Evolutionary conservation across 2,797 vertebrate genomes (phyloP).

Genomic region (Tadarida brasiliensis): DNA sequence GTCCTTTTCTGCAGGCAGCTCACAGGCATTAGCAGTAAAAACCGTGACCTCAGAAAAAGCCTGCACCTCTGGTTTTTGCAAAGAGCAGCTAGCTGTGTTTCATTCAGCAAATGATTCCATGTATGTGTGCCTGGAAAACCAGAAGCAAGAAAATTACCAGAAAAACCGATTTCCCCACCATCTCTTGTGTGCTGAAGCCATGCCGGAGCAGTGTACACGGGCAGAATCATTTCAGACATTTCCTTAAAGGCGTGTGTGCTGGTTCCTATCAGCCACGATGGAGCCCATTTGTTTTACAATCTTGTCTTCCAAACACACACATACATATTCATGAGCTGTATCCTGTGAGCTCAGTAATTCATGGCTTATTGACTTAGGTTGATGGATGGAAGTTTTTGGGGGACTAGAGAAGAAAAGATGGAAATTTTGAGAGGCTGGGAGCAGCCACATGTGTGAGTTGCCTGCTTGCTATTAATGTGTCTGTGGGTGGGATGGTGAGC

Average conservation of each 20-base stretch:
- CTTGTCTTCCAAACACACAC: conserved; percentile 63
- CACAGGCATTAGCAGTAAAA: background rate
- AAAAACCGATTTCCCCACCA: conserved; percentile 9
- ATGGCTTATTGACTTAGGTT: conserved; percentile 77
- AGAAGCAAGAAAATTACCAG: conserved; percentile 57
- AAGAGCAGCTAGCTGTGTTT: conserved; percentile 24
- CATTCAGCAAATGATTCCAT: conserved; percentile 24
- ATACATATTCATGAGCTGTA: conserved; percentile 77
- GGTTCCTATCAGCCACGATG: background rate
- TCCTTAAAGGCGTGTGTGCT: conserved; percentile 15
- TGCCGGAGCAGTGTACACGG: background rate
- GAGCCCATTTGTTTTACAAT: conserved; percentile 68
- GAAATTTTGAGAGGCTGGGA: conserved; percentile 17
- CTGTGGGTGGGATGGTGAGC: background rate
- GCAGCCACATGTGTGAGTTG: background rate
- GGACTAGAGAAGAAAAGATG: conserved; percentile 31
- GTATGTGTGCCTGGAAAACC: conserved; percentile 9
- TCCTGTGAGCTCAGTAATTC: conserved; percentile 64
- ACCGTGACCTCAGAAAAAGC: conserved; percentile 14
- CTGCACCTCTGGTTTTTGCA: conserved; percentile 6
- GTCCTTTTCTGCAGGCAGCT: background rate
- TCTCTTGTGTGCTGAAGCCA: conserved; percentile 8
- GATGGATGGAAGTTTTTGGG: conserved; percentile 67
- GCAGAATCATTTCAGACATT: conserved; percentile 43
- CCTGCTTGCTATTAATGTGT: background rate